Evolutionary conservation across 2,113 vertebrate genomes (phyloP).

Genomic region (Murina feae): DNA sequence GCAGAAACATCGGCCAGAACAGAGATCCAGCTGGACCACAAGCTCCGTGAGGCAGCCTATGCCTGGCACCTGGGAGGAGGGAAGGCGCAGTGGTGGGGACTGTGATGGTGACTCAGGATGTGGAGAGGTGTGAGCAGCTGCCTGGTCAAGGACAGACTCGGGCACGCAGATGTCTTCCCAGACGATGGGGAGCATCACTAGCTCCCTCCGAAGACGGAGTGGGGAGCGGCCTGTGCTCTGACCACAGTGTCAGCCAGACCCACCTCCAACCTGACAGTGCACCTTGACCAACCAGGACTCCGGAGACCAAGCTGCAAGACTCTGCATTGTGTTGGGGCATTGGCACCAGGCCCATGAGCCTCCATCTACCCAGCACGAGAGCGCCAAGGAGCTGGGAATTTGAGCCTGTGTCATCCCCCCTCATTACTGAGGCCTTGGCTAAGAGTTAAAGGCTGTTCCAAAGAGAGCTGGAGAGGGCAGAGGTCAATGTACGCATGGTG

Average conservation of each 20-base stretch:
- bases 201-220: not conserved
- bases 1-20: not conserved
- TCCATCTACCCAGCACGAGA: not conserved
- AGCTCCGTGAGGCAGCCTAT: not conserved
- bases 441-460: not conserved
- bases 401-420: not conserved
- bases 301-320: not conserved
- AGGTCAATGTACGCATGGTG: not conserved
- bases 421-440: too few relatives aligned
- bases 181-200: accelerated
- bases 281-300: not conserved
- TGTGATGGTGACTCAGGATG: not conserved
- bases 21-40: not conserved
- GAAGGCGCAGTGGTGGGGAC: not conserved
- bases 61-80: too few relatives aligned
- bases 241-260: not conserved
- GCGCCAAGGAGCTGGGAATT: not conserved
- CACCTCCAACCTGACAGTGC: not conserved
- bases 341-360: not conserved
- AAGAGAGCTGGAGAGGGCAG: not conserved
- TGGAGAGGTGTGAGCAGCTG: not conserved
- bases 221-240: accelerated
- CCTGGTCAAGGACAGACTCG: not conserved
- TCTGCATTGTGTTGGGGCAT: not conserved
- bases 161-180: not conserved